Base-by-base conservation (phyloP, 2,888 invertebrate genomes). In the Seira ritae region DNA sequence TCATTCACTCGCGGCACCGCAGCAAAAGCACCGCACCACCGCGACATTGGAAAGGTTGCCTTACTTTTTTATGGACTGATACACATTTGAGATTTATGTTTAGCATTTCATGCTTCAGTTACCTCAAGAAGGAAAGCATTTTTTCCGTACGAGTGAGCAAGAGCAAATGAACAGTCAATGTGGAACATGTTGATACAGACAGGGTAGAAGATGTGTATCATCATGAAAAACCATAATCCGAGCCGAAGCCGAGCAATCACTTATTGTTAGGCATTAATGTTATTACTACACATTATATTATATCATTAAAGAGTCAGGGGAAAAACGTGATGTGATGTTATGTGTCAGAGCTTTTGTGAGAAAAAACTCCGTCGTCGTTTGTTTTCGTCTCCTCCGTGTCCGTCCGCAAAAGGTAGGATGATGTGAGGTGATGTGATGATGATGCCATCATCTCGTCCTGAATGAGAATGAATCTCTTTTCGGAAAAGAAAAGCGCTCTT, bases 121-220 rank as follows among this genome's bases (percentile, higher is more conserved):
- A 20, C 65, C 46, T 23, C 78, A 66, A 72, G 60, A 67, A 55
- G n/a, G 17, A 55, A 55, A 55, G 17, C 15, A 12, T 2, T 55
- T 55, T 55, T 55, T 55, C 12, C 2, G 6, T 55, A 15, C 31
- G 31, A 31, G 8, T 31, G 31, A 31, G n/a, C n/a, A n/a, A n/a
- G n/a, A n/a, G n/a, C n/a, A n/a, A n/a, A n/a, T n/a, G 46, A 55
- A 71, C 72, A 83, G 77, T 78, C 78, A 83, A 83, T 78, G 83
- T 83, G 83, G 83, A 83, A 83, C 77, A 69, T 77, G 83, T 83
- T 83, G 78, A 78, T 83, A 83, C 83, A 77, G 73, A 77, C 83
- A 83, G 67, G 83, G 83, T 23, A 65, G 12, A 42, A 12, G 42
- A 42, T 42, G 12, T 12, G 55, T 55, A 55, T 17, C 55, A n/a